Conservation (phyloP, 2,113 vertebrate genomes). For the Chunga burmeisteri region DNA sequence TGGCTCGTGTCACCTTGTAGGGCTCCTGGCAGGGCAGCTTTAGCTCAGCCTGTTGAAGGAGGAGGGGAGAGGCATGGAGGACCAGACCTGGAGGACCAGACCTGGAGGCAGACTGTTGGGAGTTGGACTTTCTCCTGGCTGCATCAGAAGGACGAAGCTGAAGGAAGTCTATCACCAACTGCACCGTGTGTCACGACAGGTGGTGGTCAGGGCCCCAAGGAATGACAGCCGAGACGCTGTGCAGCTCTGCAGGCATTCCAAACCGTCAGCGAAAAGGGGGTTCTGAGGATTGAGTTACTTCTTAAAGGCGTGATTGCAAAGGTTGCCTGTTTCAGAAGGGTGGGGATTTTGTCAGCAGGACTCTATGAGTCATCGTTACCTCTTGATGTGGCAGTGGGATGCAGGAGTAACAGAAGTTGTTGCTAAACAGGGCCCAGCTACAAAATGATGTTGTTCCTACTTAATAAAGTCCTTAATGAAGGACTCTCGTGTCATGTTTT, state of each 20-base stretch:
- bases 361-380: not conserved
- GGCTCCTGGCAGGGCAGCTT: fast-evolving
- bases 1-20: not conserved
- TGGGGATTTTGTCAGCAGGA: not conserved
- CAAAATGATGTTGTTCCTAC: not conserved
- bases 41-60: not conserved
- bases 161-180: not conserved
- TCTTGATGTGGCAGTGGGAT: not conserved
- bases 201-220: not conserved
- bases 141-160: not conserved
- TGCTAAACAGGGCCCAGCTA: not conserved
- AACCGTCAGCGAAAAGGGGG: not conserved
- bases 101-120: not conserved
- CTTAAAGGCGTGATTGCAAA: not conserved
- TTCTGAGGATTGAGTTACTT: not conserved
- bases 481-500: not conserved
- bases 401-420: not conserved
- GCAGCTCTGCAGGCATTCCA: not conserved
- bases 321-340: not conserved
- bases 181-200: not conserved
- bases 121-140: not conserved
- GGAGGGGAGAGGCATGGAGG: not conserved
- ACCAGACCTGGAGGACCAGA: not conserved
- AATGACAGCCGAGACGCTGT: not conserved
- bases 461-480: not conserved